Percentiles rank a stretch among this genome's conserved stretches.
These are phyloP conservation scores for Taenioides sp. DNA, from an alignment of 2,797 vertebrate genomes.

Conservation along the genomic window DNA sequence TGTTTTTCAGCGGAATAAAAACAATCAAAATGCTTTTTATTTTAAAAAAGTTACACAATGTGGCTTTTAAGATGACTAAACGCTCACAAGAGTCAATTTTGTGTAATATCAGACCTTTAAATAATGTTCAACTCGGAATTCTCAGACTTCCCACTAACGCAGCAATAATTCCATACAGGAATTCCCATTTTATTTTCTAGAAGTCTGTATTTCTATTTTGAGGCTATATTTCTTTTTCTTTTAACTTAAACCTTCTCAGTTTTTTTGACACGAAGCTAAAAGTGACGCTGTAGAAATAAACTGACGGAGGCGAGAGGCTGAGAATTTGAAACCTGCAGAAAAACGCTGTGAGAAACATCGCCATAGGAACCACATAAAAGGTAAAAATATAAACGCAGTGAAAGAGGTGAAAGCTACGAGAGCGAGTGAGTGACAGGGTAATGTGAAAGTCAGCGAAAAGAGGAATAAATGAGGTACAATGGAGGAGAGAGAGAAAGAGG, in stretches of 20 bases:
- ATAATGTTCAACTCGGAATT: too few relatives aligned
- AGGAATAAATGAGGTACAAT: slow-evolving; percentile 29
- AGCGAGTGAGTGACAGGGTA: slow-evolving; percentile 39
- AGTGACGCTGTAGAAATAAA: slow-evolving; percentile 12
- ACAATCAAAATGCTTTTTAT: too few relatives aligned
- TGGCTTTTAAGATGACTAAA: too few relatives aligned
- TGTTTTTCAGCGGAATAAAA: too few relatives aligned
- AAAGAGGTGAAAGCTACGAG: slow-evolving; percentile 18
- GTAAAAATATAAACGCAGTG: slow-evolving; percentile 5
- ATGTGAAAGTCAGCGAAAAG: slow-evolving; percentile 43
- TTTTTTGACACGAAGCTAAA: slow-evolving; percentile 1
- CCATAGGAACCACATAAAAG: slow-evolving; percentile 22
- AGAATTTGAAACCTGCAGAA: slow-evolving; percentile 26
- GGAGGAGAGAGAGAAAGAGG: too few relatives aligned
- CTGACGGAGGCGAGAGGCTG: not conserved
- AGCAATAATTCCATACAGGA: too few relatives aligned
- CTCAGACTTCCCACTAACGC: too few relatives aligned
- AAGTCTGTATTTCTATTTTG: too few relatives aligned
- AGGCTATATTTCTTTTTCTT: not conserved
- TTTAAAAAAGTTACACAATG: too few relatives aligned
- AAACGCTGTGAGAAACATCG: slow-evolving; percentile 1
- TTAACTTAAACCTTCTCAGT: not conserved
- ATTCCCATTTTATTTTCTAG: too few relatives aligned
- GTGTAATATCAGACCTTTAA: too few relatives aligned
- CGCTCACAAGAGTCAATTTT: too few relatives aligned